These are phyloP conservation scores for Caenorhabditis sp. DNA, from an alignment of 2,888 invertebrate species.

Conservation along the genomic window DNA sequence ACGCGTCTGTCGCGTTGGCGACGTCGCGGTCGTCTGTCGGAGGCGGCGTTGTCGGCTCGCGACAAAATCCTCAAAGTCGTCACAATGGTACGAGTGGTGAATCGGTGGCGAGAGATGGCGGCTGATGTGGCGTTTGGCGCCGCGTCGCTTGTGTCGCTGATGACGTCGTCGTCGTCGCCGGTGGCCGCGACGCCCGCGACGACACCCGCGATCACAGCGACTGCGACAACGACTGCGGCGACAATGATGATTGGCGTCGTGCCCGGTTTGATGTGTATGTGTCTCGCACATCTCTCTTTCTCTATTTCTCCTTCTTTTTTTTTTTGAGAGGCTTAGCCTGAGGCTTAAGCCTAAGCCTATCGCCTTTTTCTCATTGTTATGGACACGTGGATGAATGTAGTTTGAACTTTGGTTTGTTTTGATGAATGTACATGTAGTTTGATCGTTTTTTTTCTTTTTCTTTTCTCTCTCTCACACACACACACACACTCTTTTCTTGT, in stretches of 20 bases:
- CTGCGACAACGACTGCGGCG: no score
- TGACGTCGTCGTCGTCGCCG: conserved; percentile 22
- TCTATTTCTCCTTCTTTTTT: neutral
- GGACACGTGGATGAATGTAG: neutral
- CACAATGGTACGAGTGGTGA: conserved; percentile 67
- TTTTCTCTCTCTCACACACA: conserved; percentile 1
- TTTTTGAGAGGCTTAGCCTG: no score
- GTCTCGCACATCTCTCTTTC: neutral
- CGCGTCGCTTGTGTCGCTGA: conserved; percentile 51
- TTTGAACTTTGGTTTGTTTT: neutral
- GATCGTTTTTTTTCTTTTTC: conserved; percentile 3
- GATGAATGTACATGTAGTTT: conserved; percentile 8
- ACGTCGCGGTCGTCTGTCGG: conserved; percentile 52
- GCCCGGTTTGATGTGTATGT: conserved; percentile 4
- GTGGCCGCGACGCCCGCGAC: no score
- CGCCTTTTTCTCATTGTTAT: neutral
- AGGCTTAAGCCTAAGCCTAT: no score
- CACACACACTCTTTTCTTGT: conserved; percentile 6
- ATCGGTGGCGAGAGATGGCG: conserved; percentile 57
- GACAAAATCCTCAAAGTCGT: conserved; percentile 69
- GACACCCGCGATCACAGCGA: no score
- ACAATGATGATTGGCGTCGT: conserved; percentile 4
- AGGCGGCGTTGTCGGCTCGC: conserved; percentile 57
- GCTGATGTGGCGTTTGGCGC: conserved; percentile 48
- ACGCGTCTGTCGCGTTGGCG: conserved; percentile 39